Evolutionary conservation across 1,140 invertebrate genomes (phyloP).

Genomic region (Drosophila serrata): DNA sequence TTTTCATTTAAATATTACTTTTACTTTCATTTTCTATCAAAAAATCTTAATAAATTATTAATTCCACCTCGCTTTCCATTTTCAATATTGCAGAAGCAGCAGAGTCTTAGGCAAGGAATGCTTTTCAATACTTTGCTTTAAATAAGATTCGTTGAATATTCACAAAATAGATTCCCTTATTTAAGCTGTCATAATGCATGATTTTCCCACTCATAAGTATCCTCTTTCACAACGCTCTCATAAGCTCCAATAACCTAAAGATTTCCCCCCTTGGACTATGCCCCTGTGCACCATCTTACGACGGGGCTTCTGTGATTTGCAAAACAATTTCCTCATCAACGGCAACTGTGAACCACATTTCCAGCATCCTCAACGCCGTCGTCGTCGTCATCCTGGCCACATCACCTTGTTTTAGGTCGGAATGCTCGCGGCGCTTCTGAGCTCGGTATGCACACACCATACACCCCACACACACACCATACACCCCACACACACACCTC

Average conservation of each 20-base stretch:
- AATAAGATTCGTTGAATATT: not conserved
- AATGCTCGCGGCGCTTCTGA: slow-evolving; percentile 64
- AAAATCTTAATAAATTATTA: not conserved
- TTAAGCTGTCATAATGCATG: not conserved
- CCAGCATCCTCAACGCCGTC: slow-evolving; percentile 41
- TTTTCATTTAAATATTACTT: no score
- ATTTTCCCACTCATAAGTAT: not conserved
- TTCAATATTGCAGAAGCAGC: not conserved
- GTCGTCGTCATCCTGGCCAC: slow-evolving; percentile 52
- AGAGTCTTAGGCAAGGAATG: not conserved
- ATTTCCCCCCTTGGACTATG: not conserved
- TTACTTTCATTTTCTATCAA: not conserved
- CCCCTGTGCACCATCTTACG: slow-evolving; percentile 10
- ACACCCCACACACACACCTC: not conserved
- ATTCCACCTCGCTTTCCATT: not conserved
- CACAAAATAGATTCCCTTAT: not conserved
- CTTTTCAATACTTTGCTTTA: not conserved
- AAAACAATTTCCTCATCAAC: slow-evolving; percentile 80
- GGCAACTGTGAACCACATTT: slow-evolving; percentile 55
- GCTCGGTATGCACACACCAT: slow-evolving; percentile 20
- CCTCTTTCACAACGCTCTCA: not conserved
- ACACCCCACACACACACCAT: no score
- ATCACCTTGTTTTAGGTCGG: slow-evolving; percentile 64
- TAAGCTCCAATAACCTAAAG: not conserved
- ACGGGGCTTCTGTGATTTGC: slow-evolving; percentile 55